Conservation (phyloP, 2,113 vertebrate genomes). For the Otocyon megalotis region DNA sequence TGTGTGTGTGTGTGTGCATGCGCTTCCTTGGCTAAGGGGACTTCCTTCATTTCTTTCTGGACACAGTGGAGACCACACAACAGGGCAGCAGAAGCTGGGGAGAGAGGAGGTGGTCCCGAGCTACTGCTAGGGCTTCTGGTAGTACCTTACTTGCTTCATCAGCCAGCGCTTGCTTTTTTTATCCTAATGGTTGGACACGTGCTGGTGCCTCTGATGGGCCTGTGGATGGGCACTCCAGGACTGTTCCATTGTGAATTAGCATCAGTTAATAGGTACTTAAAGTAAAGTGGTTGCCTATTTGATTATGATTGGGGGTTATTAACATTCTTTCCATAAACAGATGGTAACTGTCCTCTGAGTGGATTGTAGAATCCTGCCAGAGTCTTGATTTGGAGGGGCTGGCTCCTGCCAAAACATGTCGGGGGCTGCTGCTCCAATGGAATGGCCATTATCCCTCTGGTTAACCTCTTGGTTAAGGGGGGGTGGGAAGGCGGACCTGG, state of each 20-base stretch:
- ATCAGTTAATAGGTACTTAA: slow-evolving; percentile 87
- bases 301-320: slow-evolving; percentile 86
- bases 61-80: fast-evolving
- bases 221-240: slow-evolving; percentile 79
- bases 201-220: slow-evolving; percentile 78
- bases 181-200: slow-evolving; percentile 75
- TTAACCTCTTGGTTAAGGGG: background rate
- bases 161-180: slow-evolving; percentile 73
- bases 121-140: slow-evolving; percentile 10
- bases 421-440: background rate
- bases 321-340: slow-evolving; percentile 86
- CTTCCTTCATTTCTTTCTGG: background rate
- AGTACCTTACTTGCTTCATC: slow-evolving; percentile 24
- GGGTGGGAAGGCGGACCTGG: background rate
- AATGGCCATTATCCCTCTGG: background rate
- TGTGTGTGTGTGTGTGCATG: too few species aligned
- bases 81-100: fast-evolving
- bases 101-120: slow-evolving; percentile 24
- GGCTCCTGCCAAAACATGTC: slow-evolving; percentile 65
- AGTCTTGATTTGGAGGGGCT: slow-evolving; percentile 78
- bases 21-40: background rate
- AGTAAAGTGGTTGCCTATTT: slow-evolving; percentile 85
- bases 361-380: slow-evolving; percentile 78
- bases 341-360: slow-evolving; percentile 83
- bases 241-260: slow-evolving; percentile 84